These are phyloP conservation scores for Julus scanicus DNA, from an alignment of 2,888 invertebrate genomes.

Conservation along the genomic window DNA sequence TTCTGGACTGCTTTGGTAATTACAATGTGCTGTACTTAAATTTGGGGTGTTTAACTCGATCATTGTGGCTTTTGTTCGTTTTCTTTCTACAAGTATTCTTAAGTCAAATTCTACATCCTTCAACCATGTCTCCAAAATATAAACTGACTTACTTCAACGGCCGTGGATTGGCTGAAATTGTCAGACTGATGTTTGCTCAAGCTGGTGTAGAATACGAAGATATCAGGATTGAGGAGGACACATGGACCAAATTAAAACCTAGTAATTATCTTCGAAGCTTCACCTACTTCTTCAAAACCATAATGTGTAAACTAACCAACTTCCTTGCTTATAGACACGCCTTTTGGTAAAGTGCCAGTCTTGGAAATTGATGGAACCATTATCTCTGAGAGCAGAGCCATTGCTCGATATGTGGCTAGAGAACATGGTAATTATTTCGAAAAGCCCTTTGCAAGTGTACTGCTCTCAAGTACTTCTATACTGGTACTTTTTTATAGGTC, in stretches of 20 bases:
- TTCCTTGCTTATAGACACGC: constrained; percentile 67
- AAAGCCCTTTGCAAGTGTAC: constrained; percentile 1
- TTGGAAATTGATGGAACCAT: constrained; percentile 73
- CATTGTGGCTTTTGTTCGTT: too few relatives aligned
- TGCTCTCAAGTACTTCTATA: not conserved
- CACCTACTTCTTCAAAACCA: not conserved
- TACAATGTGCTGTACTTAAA: too few relatives aligned
- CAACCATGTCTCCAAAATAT: constrained; percentile 61
- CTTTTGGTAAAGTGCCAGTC: constrained; percentile 72
- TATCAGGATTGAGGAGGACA: constrained; percentile 60
- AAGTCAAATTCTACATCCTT: not conserved
- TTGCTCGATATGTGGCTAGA: constrained; percentile 71
- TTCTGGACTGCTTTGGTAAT: too few relatives aligned
- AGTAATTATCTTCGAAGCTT: constrained; percentile 44
- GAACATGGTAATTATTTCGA: constrained; percentile 65
- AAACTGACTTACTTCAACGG: constrained; percentile 67
- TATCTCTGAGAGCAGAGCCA: constrained; percentile 71
- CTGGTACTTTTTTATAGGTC: constrained; percentile 60
- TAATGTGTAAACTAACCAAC: not conserved
- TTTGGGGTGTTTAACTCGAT: too few relatives aligned
- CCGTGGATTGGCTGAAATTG: constrained; percentile 66
- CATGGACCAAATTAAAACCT: constrained; percentile 59
- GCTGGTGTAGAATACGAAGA: constrained; percentile 67
- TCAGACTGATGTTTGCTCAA: constrained; percentile 64
- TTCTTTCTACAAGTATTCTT: too few relatives aligned